phyloP scores from a whole-genome alignment of 2,797 vertebrate genomes.

The Helarctos malayanus region DNA sequence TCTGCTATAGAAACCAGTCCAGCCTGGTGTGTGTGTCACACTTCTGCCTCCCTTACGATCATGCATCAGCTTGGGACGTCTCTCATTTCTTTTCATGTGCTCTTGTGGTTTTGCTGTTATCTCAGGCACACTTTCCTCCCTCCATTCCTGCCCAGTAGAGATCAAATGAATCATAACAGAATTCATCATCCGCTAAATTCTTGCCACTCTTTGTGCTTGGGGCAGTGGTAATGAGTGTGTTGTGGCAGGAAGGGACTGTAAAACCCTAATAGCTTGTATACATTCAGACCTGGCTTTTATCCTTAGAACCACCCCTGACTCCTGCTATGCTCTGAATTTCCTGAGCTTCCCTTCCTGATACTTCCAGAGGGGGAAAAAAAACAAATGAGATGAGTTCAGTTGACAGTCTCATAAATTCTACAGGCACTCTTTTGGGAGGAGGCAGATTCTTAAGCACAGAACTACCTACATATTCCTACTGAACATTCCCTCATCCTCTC shows the following conservation, averaged over 20 bases:
- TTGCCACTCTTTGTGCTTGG: not conserved
- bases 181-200: not conserved
- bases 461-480: not conserved
- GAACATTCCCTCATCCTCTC: not conserved
- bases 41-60: not conserved
- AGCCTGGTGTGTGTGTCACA: not conserved
- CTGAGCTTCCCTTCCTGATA: not conserved
- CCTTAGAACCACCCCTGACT: not conserved
- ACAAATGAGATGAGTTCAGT: not conserved
- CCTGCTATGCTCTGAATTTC: not conserved
- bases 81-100: not conserved
- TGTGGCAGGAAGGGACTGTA: not conserved
- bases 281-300: not conserved
- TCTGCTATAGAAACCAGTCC: not conserved
- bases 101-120: accelerated
- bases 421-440: not conserved
- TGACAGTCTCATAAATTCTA: not conserved
- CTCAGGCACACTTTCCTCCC: not conserved
- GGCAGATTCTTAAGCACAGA: not conserved
- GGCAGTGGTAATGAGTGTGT: not conserved
- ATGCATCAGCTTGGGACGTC: not conserved
- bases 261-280: not conserved
- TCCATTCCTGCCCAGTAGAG: not conserved
- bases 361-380: constrained; percentile 21
- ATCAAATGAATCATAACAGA: not conserved